phyloP scores from a whole-genome alignment of 2,113 vertebrate genomes.

The Corythornis vintsioides region DNA sequence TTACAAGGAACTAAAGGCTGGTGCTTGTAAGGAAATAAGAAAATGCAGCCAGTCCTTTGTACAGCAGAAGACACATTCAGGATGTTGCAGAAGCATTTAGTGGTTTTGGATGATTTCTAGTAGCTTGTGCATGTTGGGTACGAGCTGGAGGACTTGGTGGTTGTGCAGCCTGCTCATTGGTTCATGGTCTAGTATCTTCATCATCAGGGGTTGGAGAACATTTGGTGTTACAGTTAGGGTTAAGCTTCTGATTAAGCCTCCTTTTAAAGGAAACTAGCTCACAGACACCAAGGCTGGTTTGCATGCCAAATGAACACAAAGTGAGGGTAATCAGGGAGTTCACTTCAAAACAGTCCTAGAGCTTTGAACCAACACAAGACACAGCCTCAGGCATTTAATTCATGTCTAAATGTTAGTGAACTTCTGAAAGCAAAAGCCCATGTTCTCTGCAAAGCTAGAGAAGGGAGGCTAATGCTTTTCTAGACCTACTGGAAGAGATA shows the following conservation, averaged over 20 bases:
- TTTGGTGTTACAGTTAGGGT: not conserved
- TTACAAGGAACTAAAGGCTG: not conserved
- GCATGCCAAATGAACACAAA: not conserved
- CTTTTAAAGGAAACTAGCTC: not conserved
- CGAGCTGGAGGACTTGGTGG: not conserved
- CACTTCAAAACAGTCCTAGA: conserved; percentile 1
- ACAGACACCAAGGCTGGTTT: not conserved
- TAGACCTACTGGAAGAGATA: not conserved
- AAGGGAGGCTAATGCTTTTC: not conserved
- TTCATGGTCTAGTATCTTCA: not conserved
- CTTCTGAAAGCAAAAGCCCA: not conserved
- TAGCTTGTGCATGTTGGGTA: not conserved
- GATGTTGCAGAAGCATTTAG: not conserved
- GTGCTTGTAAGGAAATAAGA: not conserved
- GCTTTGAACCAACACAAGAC: conserved; percentile 4
- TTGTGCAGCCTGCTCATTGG: not conserved
- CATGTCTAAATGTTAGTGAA: not conserved
- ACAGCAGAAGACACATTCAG: not conserved
- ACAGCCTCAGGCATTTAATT: conserved; percentile 1
- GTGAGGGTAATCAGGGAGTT: not conserved
- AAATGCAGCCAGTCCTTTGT: not conserved
- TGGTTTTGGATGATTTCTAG: not conserved
- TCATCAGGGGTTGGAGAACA: not conserved
- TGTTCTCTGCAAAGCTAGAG: not conserved
- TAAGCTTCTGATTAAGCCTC: not conserved